A percentile compares a stretch with the other conserved stretches of the same genome.
Conservation (phyloP, 2,888 invertebrate species). For the Frankliniella fusca region DNA sequence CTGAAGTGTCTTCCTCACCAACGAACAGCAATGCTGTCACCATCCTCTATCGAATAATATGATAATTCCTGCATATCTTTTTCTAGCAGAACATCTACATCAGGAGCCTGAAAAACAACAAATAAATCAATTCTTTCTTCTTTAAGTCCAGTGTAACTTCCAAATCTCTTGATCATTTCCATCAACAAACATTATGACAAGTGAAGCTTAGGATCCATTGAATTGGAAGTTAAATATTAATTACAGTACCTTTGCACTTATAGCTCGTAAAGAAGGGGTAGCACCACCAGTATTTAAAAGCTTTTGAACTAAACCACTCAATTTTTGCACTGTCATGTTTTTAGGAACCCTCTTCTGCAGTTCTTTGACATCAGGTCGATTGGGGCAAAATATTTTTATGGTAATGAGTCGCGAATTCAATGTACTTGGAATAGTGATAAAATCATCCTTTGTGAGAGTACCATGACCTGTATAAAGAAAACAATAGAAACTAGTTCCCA, state of each 20-base stretch:
- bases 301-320: conserved; percentile 74
- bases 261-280: conserved; percentile 48
- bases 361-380: conserved; percentile 50
- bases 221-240: neutral
- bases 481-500: conserved; percentile 17
- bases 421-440: conserved; percentile 54
- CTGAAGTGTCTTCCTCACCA: conserved; percentile 48
- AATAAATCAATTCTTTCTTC: neutral
- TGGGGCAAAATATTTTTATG: conserved; percentile 56
- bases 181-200: neutral
- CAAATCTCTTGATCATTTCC: neutral
- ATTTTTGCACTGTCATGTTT: conserved; percentile 75
- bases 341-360: conserved; percentile 68
- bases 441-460: conserved; percentile 70
- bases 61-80: conserved; percentile 77
- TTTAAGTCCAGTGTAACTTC: neutral
- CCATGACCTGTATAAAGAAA: conserved; percentile 65
- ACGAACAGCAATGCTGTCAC: conserved; percentile 71
- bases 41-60: conserved; percentile 79
- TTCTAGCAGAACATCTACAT: conserved; percentile 69
- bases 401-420: conserved; percentile 67
- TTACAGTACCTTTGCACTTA: conserved; percentile 47
- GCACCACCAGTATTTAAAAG: conserved; percentile 58
- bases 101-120: conserved; percentile 48
- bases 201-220: neutral